Evolutionary conservation across 2,888 invertebrate genomes (phyloP).

Genomic region (Cosmia trapezina): DNA sequence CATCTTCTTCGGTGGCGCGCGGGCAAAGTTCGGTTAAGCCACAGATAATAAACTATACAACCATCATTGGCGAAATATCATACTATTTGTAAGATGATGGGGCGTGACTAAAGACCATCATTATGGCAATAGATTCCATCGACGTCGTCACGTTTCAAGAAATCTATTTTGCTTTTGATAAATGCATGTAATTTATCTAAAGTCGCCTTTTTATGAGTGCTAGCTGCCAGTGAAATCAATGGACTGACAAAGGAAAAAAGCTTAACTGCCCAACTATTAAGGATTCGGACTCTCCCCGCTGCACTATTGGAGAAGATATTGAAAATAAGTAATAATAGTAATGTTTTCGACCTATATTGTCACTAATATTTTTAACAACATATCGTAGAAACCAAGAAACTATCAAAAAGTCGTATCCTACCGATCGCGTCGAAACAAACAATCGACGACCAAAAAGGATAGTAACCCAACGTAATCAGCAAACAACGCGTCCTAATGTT

Average conservation of each 20-base stretch:
- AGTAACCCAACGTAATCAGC: conserved; percentile 18
- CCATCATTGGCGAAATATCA: too few relatives aligned
- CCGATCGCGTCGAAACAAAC: background rate
- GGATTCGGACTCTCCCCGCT: background rate
- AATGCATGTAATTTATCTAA: background rate
- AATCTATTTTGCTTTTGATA: too few relatives aligned
- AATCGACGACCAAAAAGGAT: background rate
- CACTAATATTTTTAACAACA: background rate
- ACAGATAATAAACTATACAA: too few relatives aligned
- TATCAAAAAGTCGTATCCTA: background rate
- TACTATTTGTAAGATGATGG: background rate
- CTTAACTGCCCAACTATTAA: background rate
- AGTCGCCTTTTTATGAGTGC: too few relatives aligned
- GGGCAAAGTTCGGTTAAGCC: too few relatives aligned
- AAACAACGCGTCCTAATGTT: conserved; percentile 27
- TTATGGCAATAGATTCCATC: background rate
- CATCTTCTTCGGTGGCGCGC: too few relatives aligned
- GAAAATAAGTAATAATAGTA: background rate
- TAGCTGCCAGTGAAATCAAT: too few relatives aligned
- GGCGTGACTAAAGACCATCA: too few relatives aligned
- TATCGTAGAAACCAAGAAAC: background rate
- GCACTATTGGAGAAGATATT: background rate
- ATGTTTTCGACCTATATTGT: background rate
- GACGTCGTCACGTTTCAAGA: background rate
- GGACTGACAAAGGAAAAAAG: background rate